Evolutionary conservation across 2,113 vertebrate species (phyloP), one percentile per base, ranked within the genome.

Genomic region (Plotosus lineatus): DNA sequence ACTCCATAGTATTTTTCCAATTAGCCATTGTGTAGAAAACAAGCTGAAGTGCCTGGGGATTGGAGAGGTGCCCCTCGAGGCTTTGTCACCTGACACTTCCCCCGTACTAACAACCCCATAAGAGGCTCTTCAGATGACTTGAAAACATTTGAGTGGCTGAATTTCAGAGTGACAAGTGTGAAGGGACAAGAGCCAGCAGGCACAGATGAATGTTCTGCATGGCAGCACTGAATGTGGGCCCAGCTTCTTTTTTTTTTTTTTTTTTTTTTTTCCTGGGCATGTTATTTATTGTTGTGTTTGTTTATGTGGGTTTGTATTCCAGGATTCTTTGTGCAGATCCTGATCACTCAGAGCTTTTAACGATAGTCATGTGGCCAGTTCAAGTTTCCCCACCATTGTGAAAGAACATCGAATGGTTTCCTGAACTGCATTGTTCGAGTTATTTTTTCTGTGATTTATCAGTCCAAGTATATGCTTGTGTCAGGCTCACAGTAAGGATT

Each of bases 1-100:
- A 83, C 83, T 75, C 69, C 63, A 58, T 82, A 82, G 83, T 80
- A 83, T 83, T 56, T 83, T 65, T 78, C 85, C 85, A 86, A 86
- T 86, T 86, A 86, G 80, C 81, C 66, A 73, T 83, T 85, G 83
- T 84, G 84, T 55, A 79, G 78, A 84, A 53, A 81, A 83, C 75
- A 75, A 82, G 75, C 84, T 77, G 80, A 82, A 73, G 79, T 81
- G 46, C 75, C 65, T 80, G 58, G 75, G 46, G 55, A 61, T 65
- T 81, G 61, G 50, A 72, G 81, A 72, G 79, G 46, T 63, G 82
- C 87, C 56, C 69, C 82, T 86, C 84, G 79, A 76, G 82, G 85
- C 83, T 90, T 86, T 91, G 90, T 92, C 91, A 92, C 88, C 87
- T 88, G 90, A 92, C 90, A 91, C 90, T 87, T 85, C 87, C 89